A percentile compares a stretch with the other conserved stretches of the same genome.
Evolutionary conservation across 2,113 vertebrate genomes (phyloP).

Genomic region (Archocentrus centrarchus): DNA sequence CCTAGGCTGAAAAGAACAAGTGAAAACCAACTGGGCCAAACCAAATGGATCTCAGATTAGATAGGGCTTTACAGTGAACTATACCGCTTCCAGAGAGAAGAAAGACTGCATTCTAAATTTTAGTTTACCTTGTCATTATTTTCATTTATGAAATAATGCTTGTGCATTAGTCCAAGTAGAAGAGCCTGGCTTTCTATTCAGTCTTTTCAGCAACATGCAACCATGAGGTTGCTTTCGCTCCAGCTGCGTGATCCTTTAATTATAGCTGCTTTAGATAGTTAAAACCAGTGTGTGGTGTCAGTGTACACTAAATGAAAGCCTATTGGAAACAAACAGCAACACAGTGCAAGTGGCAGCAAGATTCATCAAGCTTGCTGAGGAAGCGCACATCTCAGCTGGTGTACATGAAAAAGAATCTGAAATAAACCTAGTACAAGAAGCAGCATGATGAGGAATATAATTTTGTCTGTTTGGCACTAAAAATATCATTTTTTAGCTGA

Average conservation of each 20-base stretch:
- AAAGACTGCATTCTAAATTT: conserved; percentile 22
- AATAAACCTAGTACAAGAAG: background rate
- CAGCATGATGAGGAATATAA: background rate
- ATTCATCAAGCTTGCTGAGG: conserved; percentile 2
- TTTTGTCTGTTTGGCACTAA: conserved; percentile 17
- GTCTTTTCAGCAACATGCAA: background rate
- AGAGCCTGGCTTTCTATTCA: background rate
- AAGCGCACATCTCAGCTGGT: background rate
- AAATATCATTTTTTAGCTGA: conserved; percentile 1
- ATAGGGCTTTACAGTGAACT: conserved; percentile 21
- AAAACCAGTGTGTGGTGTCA: background rate
- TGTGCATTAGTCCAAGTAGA: background rate
- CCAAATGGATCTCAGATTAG: conserved; percentile 54
- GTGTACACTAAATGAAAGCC: conserved; percentile 14
- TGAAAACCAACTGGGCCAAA: conserved; percentile 58
- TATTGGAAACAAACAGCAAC: conserved; percentile 3
- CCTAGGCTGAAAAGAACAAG: conserved; percentile 59
- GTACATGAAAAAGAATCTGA: background rate
- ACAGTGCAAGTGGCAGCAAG: background rate
- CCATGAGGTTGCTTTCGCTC: background rate
- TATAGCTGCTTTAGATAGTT: conserved; percentile 3
- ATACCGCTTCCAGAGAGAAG: conserved; percentile 14
- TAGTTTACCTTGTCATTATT: conserved; percentile 20
- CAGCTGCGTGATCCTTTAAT: background rate
- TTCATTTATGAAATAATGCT: conserved; percentile 20